Percentiles rank a stretch among this genome's conserved stretches.
phyloP scores from a whole-genome alignment of 2,888 invertebrate genomes.

The Acanthosepion esculentum region DNA sequence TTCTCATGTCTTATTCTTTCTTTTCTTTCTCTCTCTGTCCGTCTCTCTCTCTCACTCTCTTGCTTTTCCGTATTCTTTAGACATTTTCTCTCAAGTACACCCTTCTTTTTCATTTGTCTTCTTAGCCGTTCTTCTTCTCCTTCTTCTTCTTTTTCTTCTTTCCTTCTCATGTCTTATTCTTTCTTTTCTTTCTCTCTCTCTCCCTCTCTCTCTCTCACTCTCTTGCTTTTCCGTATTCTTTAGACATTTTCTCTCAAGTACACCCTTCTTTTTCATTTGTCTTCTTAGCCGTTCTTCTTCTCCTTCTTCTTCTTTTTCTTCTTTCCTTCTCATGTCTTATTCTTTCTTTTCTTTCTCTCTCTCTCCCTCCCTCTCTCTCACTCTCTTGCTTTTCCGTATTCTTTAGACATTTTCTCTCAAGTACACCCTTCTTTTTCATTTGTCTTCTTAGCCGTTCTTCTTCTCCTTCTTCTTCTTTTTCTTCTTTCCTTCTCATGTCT shows the following conservation, averaged over 20 bases:
- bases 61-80: neutral
- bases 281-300: neutral
- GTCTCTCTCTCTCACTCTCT: neutral
- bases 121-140: neutral
- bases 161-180: neutral
- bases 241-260: neutral
- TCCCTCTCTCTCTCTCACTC: no score
- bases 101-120: no score
- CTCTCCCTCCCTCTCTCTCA: no score
- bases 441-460: no score
- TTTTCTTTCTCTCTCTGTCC: no score
- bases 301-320: neutral
- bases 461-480: neutral
- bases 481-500: neutral
- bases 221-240: neutral
- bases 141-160: neutral
- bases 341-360: no score
- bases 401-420: neutral
- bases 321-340: no score
- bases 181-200: neutral
- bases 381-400: neutral
- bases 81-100: no score
- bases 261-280: no score
- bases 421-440: no score
- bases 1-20: neutral